Evolutionary conservation across 2,888 invertebrate species (phyloP).

Genomic region (Apodemia hepburni): DNA sequence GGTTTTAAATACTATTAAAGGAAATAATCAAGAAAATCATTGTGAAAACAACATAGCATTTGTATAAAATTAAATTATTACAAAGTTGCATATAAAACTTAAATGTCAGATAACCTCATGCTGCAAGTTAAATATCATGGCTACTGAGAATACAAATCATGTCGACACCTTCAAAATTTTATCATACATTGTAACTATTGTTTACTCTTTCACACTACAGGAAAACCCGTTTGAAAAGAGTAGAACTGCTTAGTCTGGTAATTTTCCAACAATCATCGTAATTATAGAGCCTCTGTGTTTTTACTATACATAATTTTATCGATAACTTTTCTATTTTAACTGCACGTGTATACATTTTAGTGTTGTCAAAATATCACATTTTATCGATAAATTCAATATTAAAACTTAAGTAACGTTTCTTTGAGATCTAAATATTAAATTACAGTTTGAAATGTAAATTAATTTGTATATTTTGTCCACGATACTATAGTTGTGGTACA

Average conservation of each 20-base stretch:
- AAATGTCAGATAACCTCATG: slow-evolving; percentile 1
- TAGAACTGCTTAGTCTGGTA: slow-evolving; percentile 38
- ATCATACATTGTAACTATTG: slow-evolving; percentile 25
- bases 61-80: slow-evolving; percentile 7
- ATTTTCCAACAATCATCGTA: slow-evolving; percentile 40
- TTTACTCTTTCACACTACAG: slow-evolving; percentile 15
- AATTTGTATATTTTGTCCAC: not conserved
- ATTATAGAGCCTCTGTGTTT: slow-evolving; percentile 46
- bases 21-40: not conserved
- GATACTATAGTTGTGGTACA: too few relatives aligned
- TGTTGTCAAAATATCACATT: not conserved
- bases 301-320: slow-evolving; percentile 18
- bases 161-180: slow-evolving; percentile 37
- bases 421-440: not conserved
- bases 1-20: slow-evolving; percentile 13
- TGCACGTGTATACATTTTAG: slow-evolving; percentile 17
- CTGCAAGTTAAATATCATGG: slow-evolving; percentile 9
- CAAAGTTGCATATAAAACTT: slow-evolving; percentile 3
- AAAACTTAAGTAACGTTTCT: too few relatives aligned
- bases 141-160: slow-evolving; percentile 18
- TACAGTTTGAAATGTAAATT: not conserved
- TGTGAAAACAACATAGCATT: slow-evolving; percentile 2
- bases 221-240: slow-evolving; percentile 32
- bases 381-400: slow-evolving; percentile 37
- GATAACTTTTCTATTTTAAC: slow-evolving; percentile 22